Evolutionary conservation across 2,888 invertebrate genomes (phyloP).

Genomic region (Drosophila infuscata): DNA sequence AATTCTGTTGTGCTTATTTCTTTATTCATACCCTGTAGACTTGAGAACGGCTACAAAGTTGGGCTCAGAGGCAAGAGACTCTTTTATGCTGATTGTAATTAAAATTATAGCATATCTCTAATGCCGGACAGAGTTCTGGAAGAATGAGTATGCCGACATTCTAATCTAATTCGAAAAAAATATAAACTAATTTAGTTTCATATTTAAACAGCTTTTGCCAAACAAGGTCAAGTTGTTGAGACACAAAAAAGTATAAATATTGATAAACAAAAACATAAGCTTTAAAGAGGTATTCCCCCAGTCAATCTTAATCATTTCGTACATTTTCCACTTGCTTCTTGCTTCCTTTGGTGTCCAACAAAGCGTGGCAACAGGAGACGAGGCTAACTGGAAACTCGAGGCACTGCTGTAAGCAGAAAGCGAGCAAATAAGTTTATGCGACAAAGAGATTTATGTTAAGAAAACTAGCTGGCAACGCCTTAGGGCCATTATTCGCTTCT

Average conservation of each 20-base stretch:
- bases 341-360: slow-evolving; percentile 19
- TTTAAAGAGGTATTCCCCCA: neutral
- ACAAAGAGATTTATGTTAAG: slow-evolving; percentile 73
- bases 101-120: neutral
- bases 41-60: neutral
- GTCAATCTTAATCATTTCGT: neutral
- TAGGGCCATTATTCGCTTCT: slow-evolving; percentile 7
- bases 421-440: slow-evolving; percentile 54
- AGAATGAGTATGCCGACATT: neutral
- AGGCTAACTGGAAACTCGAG: slow-evolving; percentile 3
- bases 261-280: neutral
- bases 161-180: neutral
- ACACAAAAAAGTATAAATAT: neutral
- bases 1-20: slow-evolving; percentile 7
- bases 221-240: no score
- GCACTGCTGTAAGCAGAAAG: neutral
- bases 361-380: slow-evolving; percentile 31
- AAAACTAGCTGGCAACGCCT: slow-evolving; percentile 59
- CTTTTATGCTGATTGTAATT: neutral
- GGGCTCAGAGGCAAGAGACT: neutral
- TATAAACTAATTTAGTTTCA: neutral
- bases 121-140: neutral
- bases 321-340: neutral
- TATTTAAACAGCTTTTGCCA: neutral
- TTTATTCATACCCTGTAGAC: slow-evolving; percentile 9